These are phyloP conservation scores for Leptopilina syphax DNA, from an alignment of 2,888 invertebrate species.

Conservation along the genomic window DNA sequence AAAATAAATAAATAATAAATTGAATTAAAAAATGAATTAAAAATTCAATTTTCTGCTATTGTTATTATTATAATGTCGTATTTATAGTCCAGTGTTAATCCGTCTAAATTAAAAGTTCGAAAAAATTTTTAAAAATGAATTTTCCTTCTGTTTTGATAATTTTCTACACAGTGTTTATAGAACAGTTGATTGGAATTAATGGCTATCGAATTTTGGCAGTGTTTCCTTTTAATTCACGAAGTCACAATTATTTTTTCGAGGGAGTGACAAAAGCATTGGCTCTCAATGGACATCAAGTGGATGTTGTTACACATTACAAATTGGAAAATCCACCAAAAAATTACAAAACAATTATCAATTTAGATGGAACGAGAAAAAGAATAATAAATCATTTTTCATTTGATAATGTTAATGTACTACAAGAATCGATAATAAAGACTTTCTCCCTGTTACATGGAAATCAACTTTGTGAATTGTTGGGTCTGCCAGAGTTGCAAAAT, in stretches of 20 bases:
- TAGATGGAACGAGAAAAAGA: slow-evolving; percentile 51
- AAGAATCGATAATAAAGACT: neutral
- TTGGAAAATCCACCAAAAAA: slow-evolving; percentile 67
- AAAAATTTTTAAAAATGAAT: too few relatives aligned
- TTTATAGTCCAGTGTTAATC: too few relatives aligned
- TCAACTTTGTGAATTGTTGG: slow-evolving; percentile 58
- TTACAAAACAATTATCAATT: slow-evolving; percentile 71
- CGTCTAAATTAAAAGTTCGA: too few relatives aligned
- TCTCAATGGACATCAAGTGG: slow-evolving; percentile 76
- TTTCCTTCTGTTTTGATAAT: too few relatives aligned
- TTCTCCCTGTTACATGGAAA: slow-evolving; percentile 53
- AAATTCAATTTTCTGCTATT: too few relatives aligned
- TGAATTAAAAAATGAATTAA: too few relatives aligned
- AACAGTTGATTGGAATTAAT: neutral
- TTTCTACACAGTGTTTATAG: too few relatives aligned
- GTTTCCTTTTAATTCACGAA: slow-evolving; percentile 76
- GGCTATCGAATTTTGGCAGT: slow-evolving; percentile 75
- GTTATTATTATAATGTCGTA: too few relatives aligned
- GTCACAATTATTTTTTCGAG: slow-evolving; percentile 77
- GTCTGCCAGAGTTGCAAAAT: slow-evolving; percentile 56
- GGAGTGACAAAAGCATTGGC: slow-evolving; percentile 75
- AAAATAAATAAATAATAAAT: too few relatives aligned
- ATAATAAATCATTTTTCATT: slow-evolving; percentile 61
- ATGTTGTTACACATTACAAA: slow-evolving; percentile 72
- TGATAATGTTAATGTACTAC: slow-evolving; percentile 50